phyloP scores from a whole-genome alignment of 1,140 invertebrate genomes.

The Dendroctonus valens region DNA sequence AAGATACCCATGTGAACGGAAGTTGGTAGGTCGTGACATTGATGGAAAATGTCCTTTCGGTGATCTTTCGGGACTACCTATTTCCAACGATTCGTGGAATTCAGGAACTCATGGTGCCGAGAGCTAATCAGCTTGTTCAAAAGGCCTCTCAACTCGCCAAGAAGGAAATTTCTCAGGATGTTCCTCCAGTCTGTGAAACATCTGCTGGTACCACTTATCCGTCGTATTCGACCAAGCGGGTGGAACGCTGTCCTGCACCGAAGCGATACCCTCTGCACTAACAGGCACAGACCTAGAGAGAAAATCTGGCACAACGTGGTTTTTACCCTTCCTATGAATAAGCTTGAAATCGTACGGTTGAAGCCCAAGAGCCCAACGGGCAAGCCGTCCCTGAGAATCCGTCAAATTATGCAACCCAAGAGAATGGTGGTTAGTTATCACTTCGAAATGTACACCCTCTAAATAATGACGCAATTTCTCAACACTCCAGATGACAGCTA shows the following conservation, averaged over 20 bases:
- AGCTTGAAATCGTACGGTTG: slow-evolving; percentile 51
- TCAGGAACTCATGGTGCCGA: neutral
- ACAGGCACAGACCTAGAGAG: slow-evolving; percentile 30
- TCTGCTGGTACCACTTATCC: slow-evolving; percentile 1
- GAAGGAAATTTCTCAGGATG: slow-evolving; percentile 9
- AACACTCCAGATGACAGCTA: slow-evolving; percentile 52
- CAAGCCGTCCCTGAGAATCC: slow-evolving; percentile 49
- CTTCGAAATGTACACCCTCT: slow-evolving; percentile 49
- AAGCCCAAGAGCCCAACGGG: slow-evolving; percentile 50
- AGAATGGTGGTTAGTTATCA: slow-evolving; percentile 53
- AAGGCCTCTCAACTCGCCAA: slow-evolving; percentile 14
- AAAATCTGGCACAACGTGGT: slow-evolving; percentile 30
- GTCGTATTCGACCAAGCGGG: too few relatives aligned
- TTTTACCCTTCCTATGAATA: slow-evolving; percentile 47
- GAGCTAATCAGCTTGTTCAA: slow-evolving; percentile 17
- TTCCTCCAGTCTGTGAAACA: neutral
- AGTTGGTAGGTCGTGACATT: slow-evolving; percentile 20
- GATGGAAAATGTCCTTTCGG: slow-evolving; percentile 4
- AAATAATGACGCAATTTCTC: slow-evolving; percentile 51
- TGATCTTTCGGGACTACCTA: slow-evolving; percentile 18
- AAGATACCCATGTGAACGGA: slow-evolving; percentile 14
- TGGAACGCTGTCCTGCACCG: too few relatives aligned
- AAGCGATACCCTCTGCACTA: too few relatives aligned
- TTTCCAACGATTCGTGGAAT: slow-evolving; percentile 17
- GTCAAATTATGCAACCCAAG: slow-evolving; percentile 51